Conservation (phyloP, 2,797 vertebrate genomes). For the Lindbergichthys nudifrons region DNA sequence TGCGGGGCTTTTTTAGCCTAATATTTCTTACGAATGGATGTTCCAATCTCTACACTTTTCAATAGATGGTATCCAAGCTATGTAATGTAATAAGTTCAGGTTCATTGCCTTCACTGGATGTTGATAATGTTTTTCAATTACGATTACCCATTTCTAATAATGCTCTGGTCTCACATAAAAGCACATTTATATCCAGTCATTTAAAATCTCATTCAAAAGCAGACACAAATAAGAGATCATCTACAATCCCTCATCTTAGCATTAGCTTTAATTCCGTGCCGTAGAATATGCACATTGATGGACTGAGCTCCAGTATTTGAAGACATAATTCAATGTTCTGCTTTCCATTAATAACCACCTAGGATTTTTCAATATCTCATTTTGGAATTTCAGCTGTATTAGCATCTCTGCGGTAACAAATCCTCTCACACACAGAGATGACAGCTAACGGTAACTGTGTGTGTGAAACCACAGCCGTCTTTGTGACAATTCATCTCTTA, state of each 20-base stretch:
- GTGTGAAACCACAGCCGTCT: conserved; percentile 24
- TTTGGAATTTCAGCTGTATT: conserved; percentile 34
- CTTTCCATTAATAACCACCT: conserved; percentile 3
- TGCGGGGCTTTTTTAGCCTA: not conserved
- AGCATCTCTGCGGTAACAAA: conserved; percentile 31
- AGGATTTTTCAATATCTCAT: conserved; percentile 31
- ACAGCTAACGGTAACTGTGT: conserved; percentile 7
- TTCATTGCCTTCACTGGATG: not conserved
- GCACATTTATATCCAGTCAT: not conserved
- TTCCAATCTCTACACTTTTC: not conserved
- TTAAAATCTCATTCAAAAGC: conserved; percentile 2
- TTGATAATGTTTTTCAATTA: not conserved
- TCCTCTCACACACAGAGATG: conserved; percentile 11
- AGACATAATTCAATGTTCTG: conserved; percentile 14
- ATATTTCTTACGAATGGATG: not conserved
- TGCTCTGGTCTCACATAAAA: conserved; percentile 1
- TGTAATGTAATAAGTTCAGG: not conserved
- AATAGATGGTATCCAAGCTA: not conserved
- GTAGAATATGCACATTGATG: not conserved
- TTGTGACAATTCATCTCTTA: conserved; percentile 47
- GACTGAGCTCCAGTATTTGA: conserved; percentile 6
- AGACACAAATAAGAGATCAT: not conserved
- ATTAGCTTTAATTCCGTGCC: not conserved
- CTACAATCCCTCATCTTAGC: not conserved
- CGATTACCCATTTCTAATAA: not conserved